Conservation (phyloP, 2,888 invertebrate genomes). For the Morpho helenor region DNA sequence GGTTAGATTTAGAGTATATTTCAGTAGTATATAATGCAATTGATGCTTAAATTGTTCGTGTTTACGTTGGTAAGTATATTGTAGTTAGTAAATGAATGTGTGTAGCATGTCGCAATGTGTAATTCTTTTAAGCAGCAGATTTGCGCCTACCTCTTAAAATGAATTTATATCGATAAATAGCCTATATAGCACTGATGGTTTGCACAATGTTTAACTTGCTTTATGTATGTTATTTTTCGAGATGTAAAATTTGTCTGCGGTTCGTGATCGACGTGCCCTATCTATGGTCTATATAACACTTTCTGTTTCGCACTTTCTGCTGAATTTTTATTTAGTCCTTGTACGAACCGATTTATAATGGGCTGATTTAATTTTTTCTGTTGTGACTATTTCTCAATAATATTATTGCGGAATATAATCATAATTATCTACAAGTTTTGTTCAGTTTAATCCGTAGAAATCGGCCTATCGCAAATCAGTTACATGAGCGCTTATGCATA, state of each 20-base stretch:
- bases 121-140: not conserved
- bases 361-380: not conserved
- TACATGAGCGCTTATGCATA: not conserved
- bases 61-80: not conserved
- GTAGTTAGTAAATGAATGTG: not conserved
- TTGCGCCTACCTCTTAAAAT: slow-evolving; percentile 11
- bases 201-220: slow-evolving; percentile 14
- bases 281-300: slow-evolving; percentile 69
- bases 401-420: too few species aligned
- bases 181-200: not conserved
- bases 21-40: too few species aligned
- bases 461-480: not conserved
- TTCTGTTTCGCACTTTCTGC: slow-evolving; percentile 50
- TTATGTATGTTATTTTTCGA: slow-evolving; percentile 15
- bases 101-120: not conserved
- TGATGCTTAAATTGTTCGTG: not conserved
- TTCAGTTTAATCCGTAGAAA: not conserved
- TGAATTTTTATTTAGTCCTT: slow-evolving; percentile 2
- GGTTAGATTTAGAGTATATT: not conserved
- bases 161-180: not conserved
- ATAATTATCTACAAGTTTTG: not conserved
- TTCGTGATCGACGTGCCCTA: slow-evolving; percentile 20
- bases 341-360: slow-evolving; percentile 1
- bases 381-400: too few species aligned
- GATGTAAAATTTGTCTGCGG: slow-evolving; percentile 20